These are phyloP conservation scores for Lithosia quadra DNA, from an alignment of 2,888 invertebrate genomes.

Conservation along the genomic window DNA sequence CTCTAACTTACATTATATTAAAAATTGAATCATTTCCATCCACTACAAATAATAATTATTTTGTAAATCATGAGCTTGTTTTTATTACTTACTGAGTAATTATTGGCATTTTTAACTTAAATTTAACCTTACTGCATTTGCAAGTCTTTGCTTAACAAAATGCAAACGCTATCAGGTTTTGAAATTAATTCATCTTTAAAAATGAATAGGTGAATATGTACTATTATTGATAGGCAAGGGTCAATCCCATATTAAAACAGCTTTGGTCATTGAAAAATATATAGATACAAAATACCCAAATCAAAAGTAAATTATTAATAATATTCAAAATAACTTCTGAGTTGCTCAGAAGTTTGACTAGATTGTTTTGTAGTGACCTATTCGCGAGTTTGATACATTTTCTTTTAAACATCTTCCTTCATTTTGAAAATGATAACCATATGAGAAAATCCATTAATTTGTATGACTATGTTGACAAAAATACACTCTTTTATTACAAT, in stretches of 20 bases:
- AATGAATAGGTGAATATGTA: neutral
- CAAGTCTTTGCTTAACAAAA: too few relatives aligned
- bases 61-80: neutral
- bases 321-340: neutral
- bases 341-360: conserved; percentile 8
- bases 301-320: neutral
- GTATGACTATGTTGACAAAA: neutral
- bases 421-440: too few relatives aligned
- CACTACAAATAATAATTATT: neutral
- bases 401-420: neutral
- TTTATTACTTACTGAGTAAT: neutral
- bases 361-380: neutral
- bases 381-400: neutral
- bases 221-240: neutral
- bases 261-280: too few relatives aligned
- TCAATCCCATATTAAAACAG: neutral
- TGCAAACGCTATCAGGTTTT: too few relatives aligned
- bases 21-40: neutral
- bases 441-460: neutral
- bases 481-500: conserved; percentile 2
- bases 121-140: too few relatives aligned
- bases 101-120: too few relatives aligned
- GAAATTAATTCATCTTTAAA: neutral
- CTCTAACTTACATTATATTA: too few relatives aligned
- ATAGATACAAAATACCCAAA: too few relatives aligned